Conservation (phyloP, 1,140 invertebrate species). For the Drosophila baimaii region DNA sequence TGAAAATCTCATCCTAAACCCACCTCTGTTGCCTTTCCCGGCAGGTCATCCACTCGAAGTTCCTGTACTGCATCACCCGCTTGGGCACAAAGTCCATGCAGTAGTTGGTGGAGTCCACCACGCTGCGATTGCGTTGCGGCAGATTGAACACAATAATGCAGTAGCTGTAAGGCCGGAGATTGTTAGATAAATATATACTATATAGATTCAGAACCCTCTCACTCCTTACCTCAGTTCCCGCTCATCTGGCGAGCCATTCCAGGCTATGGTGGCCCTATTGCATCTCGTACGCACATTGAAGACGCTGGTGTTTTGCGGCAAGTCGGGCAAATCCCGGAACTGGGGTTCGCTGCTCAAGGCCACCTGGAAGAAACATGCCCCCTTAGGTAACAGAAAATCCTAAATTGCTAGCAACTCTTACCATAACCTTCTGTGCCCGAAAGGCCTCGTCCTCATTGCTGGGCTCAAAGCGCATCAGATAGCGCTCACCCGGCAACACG, state of each 20-base stretch:
- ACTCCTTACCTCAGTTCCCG: conserved; percentile 77
- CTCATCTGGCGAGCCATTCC: conserved; percentile 79
- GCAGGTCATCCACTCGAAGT: conserved; percentile 76
- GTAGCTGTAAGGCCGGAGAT: conserved; percentile 53
- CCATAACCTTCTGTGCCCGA: conserved; percentile 77
- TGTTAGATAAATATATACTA: neutral
- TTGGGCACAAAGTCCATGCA: conserved; percentile 79
- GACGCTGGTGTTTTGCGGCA: conserved; percentile 76
- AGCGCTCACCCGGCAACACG: conserved; percentile 63
- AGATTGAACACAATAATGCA: conserved; percentile 83
- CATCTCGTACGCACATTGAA: conserved; percentile 75
- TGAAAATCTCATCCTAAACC: neutral
- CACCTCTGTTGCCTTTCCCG: conserved; percentile 68
- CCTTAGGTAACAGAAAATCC: too few species aligned
- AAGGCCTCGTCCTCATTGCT: conserved; percentile 80
- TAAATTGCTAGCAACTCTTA: conserved; percentile 14
- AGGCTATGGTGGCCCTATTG: conserved; percentile 73
- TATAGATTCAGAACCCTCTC: too few species aligned
- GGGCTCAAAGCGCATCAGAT: conserved; percentile 74
- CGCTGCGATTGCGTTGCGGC: conserved; percentile 76
- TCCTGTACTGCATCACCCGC: conserved; percentile 65
- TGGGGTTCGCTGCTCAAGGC: conserved; percentile 66
- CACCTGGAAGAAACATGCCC: conserved; percentile 41
- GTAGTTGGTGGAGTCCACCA: conserved; percentile 77
- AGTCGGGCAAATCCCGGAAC: conserved; percentile 70